Conservation (phyloP, 2,797 vertebrate species). For the Rachycentron canadum region DNA sequence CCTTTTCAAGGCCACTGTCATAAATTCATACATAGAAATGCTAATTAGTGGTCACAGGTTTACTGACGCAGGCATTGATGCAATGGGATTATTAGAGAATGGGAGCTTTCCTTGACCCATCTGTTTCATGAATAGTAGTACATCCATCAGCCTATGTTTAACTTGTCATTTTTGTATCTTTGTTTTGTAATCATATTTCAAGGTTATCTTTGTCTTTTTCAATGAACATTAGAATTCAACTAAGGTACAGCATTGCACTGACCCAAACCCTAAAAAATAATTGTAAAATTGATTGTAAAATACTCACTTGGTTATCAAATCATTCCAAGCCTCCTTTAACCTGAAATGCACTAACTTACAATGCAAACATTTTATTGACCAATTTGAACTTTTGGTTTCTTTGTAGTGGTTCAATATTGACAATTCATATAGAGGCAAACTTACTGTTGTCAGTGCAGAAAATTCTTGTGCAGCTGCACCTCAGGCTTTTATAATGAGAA, state of each 20-base stretch:
- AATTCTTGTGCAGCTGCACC: slow-evolving; percentile 38
- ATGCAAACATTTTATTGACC: background rate
- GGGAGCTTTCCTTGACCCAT: slow-evolving; percentile 51
- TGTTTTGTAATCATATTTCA: background rate
- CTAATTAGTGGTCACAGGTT: slow-evolving; percentile 55
- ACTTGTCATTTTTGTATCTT: background rate
- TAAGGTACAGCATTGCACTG: background rate
- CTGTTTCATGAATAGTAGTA: slow-evolving; percentile 26
- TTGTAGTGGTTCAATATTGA: background rate
- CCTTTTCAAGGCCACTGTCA: slow-evolving; percentile 60
- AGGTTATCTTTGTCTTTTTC: background rate
- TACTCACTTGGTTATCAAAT: background rate
- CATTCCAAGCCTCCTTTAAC: background rate
- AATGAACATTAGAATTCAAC: background rate
- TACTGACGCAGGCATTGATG: slow-evolving; percentile 71
- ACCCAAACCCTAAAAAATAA: background rate
- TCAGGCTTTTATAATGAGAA: slow-evolving; percentile 37
- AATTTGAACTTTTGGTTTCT: background rate
- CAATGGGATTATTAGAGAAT: slow-evolving; percentile 47
- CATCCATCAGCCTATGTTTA: slow-evolving; percentile 6
- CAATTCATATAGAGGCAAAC: slow-evolving; percentile 11
- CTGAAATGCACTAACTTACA: background rate
- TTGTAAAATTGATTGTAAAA: background rate
- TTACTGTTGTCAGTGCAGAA: slow-evolving; percentile 13
- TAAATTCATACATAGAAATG: slow-evolving; percentile 46